Evolutionary conservation across 2,797 vertebrate species (phyloP).

Genomic region (Phataginus tricuspis): DNA sequence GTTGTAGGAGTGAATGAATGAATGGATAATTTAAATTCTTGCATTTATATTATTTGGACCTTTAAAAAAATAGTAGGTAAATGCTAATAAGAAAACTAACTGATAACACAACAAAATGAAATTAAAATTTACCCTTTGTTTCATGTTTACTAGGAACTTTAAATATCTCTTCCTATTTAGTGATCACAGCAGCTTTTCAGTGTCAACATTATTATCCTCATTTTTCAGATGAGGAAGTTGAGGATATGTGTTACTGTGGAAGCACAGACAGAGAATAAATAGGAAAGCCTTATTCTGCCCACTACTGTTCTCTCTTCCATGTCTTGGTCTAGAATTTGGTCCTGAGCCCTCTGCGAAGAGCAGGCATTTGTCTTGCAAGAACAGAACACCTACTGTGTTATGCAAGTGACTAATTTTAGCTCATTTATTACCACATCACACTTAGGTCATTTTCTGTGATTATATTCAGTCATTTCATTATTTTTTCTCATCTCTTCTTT

Average conservation of each 20-base stretch:
- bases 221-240: neutral
- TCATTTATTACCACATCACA: neutral
- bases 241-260: accelerated
- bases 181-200: neutral
- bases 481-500: neutral
- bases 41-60: neutral
- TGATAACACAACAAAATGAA: no score
- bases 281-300: neutral
- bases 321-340: neutral
- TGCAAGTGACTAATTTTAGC: neutral
- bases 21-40: neutral
- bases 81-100: neutral
- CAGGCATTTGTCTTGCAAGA: neutral
- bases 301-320: neutral
- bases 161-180: neutral
- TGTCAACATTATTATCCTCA: neutral
- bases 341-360: neutral
- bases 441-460: neutral
- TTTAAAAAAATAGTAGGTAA: neutral
- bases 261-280: neutral
- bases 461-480: neutral
- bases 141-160: neutral
- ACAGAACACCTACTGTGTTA: accelerated
- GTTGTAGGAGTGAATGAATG: neutral
- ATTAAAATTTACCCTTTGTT: no score